These are phyloP conservation scores for Drosophila repleta DNA, from an alignment of 1,140 invertebrate genomes.

Conservation along the genomic window DNA sequence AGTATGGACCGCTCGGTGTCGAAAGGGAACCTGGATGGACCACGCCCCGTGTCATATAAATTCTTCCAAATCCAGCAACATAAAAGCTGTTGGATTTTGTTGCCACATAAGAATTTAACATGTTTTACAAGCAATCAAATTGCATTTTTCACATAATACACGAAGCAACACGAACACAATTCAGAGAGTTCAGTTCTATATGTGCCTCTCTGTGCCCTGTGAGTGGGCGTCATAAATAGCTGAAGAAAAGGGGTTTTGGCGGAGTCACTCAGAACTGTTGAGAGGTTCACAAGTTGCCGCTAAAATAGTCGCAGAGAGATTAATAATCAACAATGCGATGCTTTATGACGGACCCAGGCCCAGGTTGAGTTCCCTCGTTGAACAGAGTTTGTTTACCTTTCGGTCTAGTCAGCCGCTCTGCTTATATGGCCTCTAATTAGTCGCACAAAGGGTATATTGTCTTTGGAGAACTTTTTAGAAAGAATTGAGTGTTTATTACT, in stretches of 20 bases:
- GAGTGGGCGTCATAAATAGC: slow-evolving; percentile 62
- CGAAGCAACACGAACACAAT: slow-evolving; percentile 1
- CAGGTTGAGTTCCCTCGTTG: not conserved
- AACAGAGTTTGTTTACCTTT: slow-evolving; percentile 28
- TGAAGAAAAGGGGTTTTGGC: not conserved
- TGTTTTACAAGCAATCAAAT: slow-evolving; percentile 82
- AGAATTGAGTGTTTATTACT: no score
- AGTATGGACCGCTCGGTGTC: slow-evolving; percentile 13
- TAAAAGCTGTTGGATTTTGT: slow-evolving; percentile 57
- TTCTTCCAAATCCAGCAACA: slow-evolving; percentile 70
- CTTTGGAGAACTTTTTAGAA: not conserved
- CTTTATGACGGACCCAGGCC: slow-evolving; percentile 16
- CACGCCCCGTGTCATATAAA: slow-evolving; percentile 71
- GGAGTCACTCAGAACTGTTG: slow-evolving; percentile 14
- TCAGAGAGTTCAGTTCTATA: slow-evolving; percentile 29
- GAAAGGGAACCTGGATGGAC: slow-evolving; percentile 30
- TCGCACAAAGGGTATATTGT: not conserved
- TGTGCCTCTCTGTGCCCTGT: not conserved
- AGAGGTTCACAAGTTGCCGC: slow-evolving; percentile 64
- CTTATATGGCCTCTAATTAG: not conserved
- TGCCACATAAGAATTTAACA: slow-evolving; percentile 72
- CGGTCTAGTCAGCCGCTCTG: slow-evolving; percentile 1
- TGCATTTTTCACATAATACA: slow-evolving; percentile 78
- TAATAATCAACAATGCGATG: slow-evolving; percentile 44
- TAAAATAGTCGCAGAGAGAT: slow-evolving; percentile 58